phyloP scores from a whole-genome alignment of 2,888 invertebrate species.

The Sisyra terminalis region DNA sequence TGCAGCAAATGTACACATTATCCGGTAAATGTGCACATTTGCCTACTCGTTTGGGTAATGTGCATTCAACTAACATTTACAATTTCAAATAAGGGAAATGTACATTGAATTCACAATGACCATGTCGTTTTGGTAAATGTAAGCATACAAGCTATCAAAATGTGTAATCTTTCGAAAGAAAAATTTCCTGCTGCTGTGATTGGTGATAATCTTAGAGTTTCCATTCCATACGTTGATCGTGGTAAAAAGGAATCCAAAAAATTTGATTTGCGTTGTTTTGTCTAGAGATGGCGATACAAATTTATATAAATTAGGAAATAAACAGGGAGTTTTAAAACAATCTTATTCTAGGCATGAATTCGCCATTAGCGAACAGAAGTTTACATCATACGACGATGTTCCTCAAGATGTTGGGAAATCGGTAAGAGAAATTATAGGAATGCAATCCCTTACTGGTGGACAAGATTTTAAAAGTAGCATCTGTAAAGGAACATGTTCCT shows the following conservation, averaged over 20 bases:
- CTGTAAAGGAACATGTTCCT: slow-evolving; percentile 5
- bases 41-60: slow-evolving; percentile 8
- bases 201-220: slow-evolving; percentile 11
- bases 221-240: slow-evolving; percentile 11
- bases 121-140: slow-evolving; percentile 7
- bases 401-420: too few species aligned
- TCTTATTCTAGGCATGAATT: too few species aligned
- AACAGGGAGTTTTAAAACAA: too few species aligned
- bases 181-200: slow-evolving; percentile 11
- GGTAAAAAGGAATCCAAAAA: slow-evolving; percentile 9
- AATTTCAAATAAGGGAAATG: slow-evolving; percentile 8
- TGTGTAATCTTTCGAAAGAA: slow-evolving; percentile 10
- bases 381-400: slow-evolving; percentile 3
- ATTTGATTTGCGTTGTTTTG: slow-evolving; percentile 8
- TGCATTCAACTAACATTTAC: slow-evolving; percentile 9
- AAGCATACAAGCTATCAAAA: slow-evolving; percentile 11
- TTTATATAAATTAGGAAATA: slow-evolving; percentile 5
- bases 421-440: too few species aligned
- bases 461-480: slow-evolving; percentile 2
- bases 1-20: too few species aligned
- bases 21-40: background rate
- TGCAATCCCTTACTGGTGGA: background rate
- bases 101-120: slow-evolving; percentile 8
- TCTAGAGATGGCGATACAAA: slow-evolving; percentile 9
- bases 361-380: too few species aligned